Percentiles rank a stretch among this genome's conserved stretches.
Conservation (phyloP, 2,888 invertebrate genomes). For the Neoitamus cyanurus region DNA sequence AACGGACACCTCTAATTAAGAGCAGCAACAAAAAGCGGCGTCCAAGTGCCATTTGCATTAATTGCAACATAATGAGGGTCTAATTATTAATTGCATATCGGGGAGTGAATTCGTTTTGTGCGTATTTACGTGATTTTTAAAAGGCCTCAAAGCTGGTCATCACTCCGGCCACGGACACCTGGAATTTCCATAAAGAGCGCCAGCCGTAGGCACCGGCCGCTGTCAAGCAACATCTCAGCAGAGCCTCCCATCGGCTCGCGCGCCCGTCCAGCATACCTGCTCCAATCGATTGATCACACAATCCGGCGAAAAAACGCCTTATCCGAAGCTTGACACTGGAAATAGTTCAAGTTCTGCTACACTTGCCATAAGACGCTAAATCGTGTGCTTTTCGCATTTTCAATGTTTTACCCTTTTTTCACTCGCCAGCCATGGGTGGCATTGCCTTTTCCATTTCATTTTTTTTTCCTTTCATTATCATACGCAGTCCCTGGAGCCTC, state of each 20-base stretch:
- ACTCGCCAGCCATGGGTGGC: constrained; percentile 8
- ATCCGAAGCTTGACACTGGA: constrained; percentile 22
- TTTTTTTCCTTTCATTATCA: not conserved
- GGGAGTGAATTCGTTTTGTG: constrained; percentile 47
- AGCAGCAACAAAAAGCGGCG: constrained; percentile 45
- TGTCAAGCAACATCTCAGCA: constrained; percentile 49
- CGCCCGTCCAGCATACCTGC: constrained; percentile 15
- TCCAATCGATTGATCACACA: constrained; percentile 48
- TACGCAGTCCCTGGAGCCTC: not conserved
- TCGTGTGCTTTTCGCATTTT: not conserved
- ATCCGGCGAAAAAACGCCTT: constrained; percentile 37
- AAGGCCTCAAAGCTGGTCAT: constrained; percentile 35
- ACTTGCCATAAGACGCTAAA: not conserved
- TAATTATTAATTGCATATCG: constrained; percentile 53
- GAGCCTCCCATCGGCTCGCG: not conserved
- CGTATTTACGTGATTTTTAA: constrained; percentile 17
- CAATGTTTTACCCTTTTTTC: not conserved
- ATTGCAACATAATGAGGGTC: constrained; percentile 53
- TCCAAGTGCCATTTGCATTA: constrained; percentile 51
- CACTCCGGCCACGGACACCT: constrained; percentile 31
- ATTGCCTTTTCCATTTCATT: not conserved
- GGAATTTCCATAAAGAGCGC: constrained; percentile 51
- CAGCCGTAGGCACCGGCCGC: constrained; percentile 11
- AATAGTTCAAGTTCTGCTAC: constrained; percentile 42
- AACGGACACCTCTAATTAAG: constrained; percentile 49